Percentiles rank a stretch among this genome's conserved stretches.
These are phyloP conservation scores for Rhynchonycteris naso DNA, from an alignment of 2,797 vertebrate genomes.

Conservation along the genomic window DNA sequence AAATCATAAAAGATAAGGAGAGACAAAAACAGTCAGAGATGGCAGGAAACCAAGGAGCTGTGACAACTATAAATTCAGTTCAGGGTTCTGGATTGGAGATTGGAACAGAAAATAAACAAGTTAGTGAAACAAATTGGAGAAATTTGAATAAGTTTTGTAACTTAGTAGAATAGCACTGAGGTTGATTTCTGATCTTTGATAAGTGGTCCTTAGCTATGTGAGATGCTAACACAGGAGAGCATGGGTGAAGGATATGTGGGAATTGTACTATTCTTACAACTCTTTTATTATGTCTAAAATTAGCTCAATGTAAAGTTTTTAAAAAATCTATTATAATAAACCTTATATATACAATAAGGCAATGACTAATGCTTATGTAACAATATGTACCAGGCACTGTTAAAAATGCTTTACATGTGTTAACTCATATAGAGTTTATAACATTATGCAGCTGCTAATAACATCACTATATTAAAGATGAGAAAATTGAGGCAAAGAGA, in stretches of 20 bases:
- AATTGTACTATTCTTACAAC: conserved; percentile 21
- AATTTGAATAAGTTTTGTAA: conserved; percentile 13
- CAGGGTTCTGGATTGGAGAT: neutral
- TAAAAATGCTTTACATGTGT: neutral
- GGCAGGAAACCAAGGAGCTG: neutral
- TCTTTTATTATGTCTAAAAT: conserved; percentile 17
- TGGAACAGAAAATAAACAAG: neutral
- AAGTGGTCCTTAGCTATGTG: neutral
- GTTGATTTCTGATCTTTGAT: conserved; percentile 5
- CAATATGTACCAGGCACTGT: neutral
- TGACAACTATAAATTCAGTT: neutral
- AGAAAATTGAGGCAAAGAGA: neutral
- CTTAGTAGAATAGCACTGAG: neutral
- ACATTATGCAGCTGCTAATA: neutral
- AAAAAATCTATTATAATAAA: conserved; percentile 13
- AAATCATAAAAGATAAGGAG: neutral
- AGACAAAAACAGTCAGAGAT: neutral
- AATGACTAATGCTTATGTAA: neutral
- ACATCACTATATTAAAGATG: neutral
- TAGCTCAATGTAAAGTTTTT: neutral
- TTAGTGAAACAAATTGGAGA: fast-evolving
- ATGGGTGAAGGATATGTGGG: neutral
- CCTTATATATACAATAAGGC: neutral
- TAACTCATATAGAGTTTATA: neutral
- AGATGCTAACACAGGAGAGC: neutral